Conservation (phyloP, 2,888 invertebrate genomes). For the Hydrotaea diabolus region DNA sequence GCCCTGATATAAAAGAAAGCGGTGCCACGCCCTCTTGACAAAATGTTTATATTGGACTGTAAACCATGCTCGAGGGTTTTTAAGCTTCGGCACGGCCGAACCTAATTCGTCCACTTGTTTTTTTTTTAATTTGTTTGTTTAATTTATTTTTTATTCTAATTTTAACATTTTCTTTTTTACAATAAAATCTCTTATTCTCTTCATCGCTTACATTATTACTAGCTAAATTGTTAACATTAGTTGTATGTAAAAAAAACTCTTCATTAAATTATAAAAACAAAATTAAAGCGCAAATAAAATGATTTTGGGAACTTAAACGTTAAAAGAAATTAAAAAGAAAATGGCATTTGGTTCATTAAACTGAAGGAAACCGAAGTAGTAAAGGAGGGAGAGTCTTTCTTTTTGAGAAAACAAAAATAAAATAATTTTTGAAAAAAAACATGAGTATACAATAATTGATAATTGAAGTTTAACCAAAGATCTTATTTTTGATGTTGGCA, state of each 20-base stretch:
- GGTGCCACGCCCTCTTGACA: no score
- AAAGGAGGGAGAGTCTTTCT: not conserved
- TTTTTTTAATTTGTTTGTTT: no score
- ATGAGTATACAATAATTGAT: conserved; percentile 6
- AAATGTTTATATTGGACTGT: no score
- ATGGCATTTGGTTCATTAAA: conserved; percentile 30
- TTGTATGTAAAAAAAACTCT: not conserved
- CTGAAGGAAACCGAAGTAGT: conserved; percentile 12
- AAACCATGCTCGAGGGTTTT: no score
- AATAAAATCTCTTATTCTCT: conserved; percentile 1
- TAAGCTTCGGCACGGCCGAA: no score
- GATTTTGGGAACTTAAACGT: not conserved
- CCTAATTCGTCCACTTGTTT: no score
- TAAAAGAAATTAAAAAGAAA: conserved; percentile 21
- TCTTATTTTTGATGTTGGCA: conserved; percentile 73
- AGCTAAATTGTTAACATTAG: not conserved
- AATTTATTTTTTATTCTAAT: not conserved
- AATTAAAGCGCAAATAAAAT: conserved; percentile 10
- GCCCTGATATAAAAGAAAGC: no score
- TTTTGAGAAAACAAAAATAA: not conserved
- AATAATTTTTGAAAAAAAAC: conserved; percentile 16
- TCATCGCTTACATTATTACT: not conserved
- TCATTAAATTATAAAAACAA: conserved; percentile 7
- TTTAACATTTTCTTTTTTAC: conserved; percentile 7
- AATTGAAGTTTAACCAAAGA: conserved; percentile 66